Conservation (phyloP, 2,888 invertebrate species). For the Galeruca laticollis region DNA sequence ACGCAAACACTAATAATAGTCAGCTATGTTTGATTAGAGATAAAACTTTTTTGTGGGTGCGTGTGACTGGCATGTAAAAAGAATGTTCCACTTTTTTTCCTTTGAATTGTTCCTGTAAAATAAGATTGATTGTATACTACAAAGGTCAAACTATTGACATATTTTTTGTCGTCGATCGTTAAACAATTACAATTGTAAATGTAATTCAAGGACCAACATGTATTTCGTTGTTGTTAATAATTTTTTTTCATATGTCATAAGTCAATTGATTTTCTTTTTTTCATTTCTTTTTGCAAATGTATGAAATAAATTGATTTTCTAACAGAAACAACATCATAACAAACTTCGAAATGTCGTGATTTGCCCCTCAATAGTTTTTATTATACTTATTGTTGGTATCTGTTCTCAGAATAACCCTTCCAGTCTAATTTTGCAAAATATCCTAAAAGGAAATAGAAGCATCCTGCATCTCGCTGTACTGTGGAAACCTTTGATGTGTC, state of each 20-base stretch:
- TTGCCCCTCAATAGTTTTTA: neutral
- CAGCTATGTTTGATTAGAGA: no score
- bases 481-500: slow-evolving; percentile 15
- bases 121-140: neutral
- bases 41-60: neutral
- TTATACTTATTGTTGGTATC: neutral
- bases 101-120: neutral
- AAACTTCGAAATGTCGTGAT: neutral
- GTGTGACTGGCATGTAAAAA: neutral
- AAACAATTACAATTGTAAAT: neutral
- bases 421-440: neutral
- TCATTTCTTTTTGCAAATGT: neutral
- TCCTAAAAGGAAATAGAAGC: slow-evolving; percentile 13
- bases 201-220: neutral
- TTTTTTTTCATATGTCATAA: no score
- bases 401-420: neutral
- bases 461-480: neutral
- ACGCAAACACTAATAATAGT: no score
- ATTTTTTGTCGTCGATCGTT: neutral
- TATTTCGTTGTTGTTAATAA: neutral
- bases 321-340: no score
- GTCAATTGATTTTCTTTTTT: neutral
- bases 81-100: neutral
- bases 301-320: no score
- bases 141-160: neutral